phyloP scores from a whole-genome alignment of 1,140 invertebrate species.

The Liolophura sinensis region DNA sequence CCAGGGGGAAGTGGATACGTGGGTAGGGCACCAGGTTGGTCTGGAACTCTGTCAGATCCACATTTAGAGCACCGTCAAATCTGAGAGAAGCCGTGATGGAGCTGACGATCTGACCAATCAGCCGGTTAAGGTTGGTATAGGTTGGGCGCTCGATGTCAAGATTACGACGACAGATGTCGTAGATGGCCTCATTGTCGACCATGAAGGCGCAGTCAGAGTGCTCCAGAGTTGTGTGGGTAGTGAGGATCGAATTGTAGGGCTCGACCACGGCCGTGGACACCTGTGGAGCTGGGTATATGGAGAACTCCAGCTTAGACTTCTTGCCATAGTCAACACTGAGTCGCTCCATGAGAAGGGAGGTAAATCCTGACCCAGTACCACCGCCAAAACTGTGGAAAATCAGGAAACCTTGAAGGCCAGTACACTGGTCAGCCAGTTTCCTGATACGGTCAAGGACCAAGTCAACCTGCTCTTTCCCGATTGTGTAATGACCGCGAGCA shows the following conservation, averaged over 20 bases:
- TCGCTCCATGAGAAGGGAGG: constrained; percentile 82
- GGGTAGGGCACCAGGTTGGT: constrained; percentile 56
- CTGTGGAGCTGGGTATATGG: constrained; percentile 55
- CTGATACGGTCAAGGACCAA: constrained; percentile 52
- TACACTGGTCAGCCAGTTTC: constrained; percentile 33
- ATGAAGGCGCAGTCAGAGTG: constrained; percentile 62
- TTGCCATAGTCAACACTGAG: constrained; percentile 71
- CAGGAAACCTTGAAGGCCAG: constrained; percentile 60
- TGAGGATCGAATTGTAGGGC: constrained; percentile 58
- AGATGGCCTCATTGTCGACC: constrained; percentile 86
- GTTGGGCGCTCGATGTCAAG: constrained; percentile 80
- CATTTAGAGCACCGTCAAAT: constrained; percentile 62
- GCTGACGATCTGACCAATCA: constrained; percentile 59
- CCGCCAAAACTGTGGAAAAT: constrained; percentile 61
- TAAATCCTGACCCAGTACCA: constrained; percentile 73
- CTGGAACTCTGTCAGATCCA: constrained; percentile 48
- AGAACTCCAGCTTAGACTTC: constrained; percentile 58
- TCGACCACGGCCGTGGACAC: constrained; percentile 63
- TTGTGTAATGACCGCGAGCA: constrained; percentile 57
- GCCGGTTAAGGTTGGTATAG: constrained; percentile 44
- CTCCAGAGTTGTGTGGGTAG: constrained; percentile 57
- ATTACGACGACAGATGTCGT: constrained; percentile 86
- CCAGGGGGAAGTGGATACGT: constrained; percentile 73
- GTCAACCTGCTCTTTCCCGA: constrained; percentile 59
- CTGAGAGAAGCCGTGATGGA: constrained; percentile 67